phyloP scores from a whole-genome alignment of 2,888 invertebrate species.

The Adineta ricciae region DNA sequence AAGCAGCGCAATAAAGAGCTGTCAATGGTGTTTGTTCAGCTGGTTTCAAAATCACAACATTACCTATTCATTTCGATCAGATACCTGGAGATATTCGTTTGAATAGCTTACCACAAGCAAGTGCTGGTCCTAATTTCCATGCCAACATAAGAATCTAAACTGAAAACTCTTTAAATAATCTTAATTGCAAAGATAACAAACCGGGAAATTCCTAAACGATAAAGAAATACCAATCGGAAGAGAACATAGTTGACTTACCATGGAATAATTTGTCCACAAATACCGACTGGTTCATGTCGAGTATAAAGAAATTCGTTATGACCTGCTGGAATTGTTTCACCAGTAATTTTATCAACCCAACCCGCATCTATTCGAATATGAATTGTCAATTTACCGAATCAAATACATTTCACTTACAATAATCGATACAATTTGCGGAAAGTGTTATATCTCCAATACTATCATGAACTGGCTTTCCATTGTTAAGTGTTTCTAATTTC shows the following conservation, averaged over 20 bases:
- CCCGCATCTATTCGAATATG: constrained; percentile 60
- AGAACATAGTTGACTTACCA: constrained; percentile 4
- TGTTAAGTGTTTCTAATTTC: constrained; percentile 35
- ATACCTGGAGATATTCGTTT: too few relatives aligned
- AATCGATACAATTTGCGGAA: constrained; percentile 35
- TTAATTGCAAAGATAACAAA: too few relatives aligned
- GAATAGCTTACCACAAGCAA: constrained; percentile 55
- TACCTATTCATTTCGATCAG: too few relatives aligned
- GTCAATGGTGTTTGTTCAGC: too few relatives aligned
- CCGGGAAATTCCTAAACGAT: too few relatives aligned
- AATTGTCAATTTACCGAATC: too few relatives aligned
- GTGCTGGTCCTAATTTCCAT: constrained; percentile 74
- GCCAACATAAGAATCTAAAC: constrained; percentile 65
- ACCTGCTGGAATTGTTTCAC: constrained; percentile 72
- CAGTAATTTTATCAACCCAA: constrained; percentile 75
- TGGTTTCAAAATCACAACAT: background rate
- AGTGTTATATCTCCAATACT: constrained; percentile 35
- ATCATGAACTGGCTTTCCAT: constrained; percentile 24
- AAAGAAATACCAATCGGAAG: too few relatives aligned
- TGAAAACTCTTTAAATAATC: too few relatives aligned
- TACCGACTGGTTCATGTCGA: constrained; percentile 58
- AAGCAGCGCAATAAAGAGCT: too few relatives aligned
- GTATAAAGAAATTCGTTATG: constrained; percentile 67
- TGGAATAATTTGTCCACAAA: constrained; percentile 57
- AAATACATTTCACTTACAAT: background rate